These are phyloP conservation scores for Labeo catla DNA, from an alignment of 2,113 vertebrate genomes.

Conservation along the genomic window DNA sequence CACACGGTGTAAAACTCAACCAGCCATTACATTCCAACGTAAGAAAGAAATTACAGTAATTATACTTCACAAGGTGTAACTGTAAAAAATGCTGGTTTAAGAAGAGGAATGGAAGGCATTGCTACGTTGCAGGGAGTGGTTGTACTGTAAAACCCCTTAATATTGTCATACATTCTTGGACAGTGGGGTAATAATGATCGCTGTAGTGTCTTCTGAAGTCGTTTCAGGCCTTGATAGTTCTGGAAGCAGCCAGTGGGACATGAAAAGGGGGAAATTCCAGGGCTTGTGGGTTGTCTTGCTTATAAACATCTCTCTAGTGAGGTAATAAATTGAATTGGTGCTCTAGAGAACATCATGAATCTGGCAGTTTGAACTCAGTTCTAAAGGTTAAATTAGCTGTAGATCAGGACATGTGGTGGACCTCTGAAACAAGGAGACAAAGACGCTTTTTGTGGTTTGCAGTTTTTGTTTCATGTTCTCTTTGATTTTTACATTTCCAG, in stretches of 20 bases:
- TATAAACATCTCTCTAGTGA: not conserved
- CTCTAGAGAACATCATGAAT: conserved; percentile 32
- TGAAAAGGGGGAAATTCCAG: conserved; percentile 54
- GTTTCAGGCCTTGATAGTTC: conserved; percentile 14
- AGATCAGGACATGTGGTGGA: not conserved
- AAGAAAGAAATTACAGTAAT: conserved; percentile 33
- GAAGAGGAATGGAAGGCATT: not conserved
- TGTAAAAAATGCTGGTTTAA: not conserved
- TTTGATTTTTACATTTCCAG: not conserved
- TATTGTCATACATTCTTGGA: conserved; percentile 66
- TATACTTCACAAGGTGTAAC: not conserved
- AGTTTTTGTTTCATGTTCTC: not conserved
- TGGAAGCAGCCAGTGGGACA: not conserved
- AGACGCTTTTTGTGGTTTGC: not conserved
- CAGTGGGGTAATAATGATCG: conserved; percentile 58
- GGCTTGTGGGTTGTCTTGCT: conserved; percentile 29
- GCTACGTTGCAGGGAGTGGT: conserved; percentile 49
- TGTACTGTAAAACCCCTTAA: conserved; percentile 12
- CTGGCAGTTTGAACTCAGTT: not conserved
- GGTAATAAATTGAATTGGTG: conserved; percentile 30
- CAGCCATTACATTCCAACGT: conserved; percentile 7
- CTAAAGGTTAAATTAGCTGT: not conserved
- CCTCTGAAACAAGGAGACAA: not conserved
- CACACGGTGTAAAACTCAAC: conserved; percentile 9
- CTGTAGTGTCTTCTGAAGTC: not conserved